Base-by-base conservation (phyloP, 2,113 vertebrate species). In the Trichomycterus rosablanca region DNA sequence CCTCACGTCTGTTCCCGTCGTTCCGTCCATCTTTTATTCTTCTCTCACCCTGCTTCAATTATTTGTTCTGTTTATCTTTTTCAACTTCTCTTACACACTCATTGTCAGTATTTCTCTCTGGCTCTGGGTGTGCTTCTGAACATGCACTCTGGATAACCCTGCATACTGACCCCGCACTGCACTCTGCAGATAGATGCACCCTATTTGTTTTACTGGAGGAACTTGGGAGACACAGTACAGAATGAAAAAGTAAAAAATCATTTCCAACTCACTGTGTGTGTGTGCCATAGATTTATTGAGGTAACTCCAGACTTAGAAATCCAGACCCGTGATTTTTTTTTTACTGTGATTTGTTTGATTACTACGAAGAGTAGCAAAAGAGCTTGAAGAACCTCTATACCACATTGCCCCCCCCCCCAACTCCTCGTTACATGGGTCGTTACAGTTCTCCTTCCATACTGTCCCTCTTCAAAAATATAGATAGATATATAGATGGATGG, bases 141-240 rank as follows among this genome's bases (percentile, higher is more conserved):
- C 63, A 78, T 85, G 83, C 80, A 84, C 85, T 87, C 74, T 86
- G 81, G 78, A 82, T 87, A 85, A 86, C 81, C 82, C 67, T 42
- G 37, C 37, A 54, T 48, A 61, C 52, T 68, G 74, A 78, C 79
- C 78, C 74, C 74, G 67, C 76, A 71, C 75, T 64, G 70, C 58
- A 83, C 81, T 82, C 79, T 83, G 76, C 48, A 64, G 68, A 24
- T 74, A 77, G 77, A 83, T 84, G 78, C 79, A 81, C 67, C 68
- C 81, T 71, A 85, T 85, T 86, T 81, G 77, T 87, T 85, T 83
- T 78, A 77, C 73, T 80, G 76, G 67, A 65, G 54, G 67, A 66
- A 66, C 51, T 40, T 9, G 19, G 52, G 42, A 58, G 57, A 63
- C 35, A 34, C 19, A 19, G 44, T 43, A 75, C 59, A 59, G 53